Evolutionary conservation across 1,140 invertebrate genomes (phyloP), one percentile per base, ranked within the genome.

Genomic region (Amphibalanus amphitrite): DNA sequence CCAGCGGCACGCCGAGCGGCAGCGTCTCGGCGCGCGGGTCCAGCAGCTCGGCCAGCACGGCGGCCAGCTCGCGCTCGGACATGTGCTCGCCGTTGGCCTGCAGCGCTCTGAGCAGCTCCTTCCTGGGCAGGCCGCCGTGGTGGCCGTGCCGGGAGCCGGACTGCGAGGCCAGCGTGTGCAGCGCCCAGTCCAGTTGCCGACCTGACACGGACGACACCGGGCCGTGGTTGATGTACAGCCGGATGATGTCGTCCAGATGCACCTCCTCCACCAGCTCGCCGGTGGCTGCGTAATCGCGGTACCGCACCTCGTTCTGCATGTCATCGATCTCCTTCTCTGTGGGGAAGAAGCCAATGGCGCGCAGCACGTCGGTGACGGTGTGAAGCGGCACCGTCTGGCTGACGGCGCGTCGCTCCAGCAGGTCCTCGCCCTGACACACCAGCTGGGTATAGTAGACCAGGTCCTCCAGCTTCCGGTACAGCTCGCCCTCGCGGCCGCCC

Each of bases 391-490:
- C 85, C 70, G 79, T 82, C 29, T 85, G 83, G 0, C 82, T 82
- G 13, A 88, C 82, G 25, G 79, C 77, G 71, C 86, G 78, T 69
- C 81, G 81, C 1, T 83, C 81, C 67, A 82, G 84, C 0, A 84
- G 85, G 76, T 87, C 85, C 59, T 88, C 85, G 23, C 86, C 86
- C 78, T 88, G 86, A 74, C 87, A 85, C 71, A 85, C 79, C 28
- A 90, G 87, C 80, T 89, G 86, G 72, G 86, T 84, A 78, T 88
- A 89, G 78, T 89, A 88, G 78, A 90, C 89, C 59, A 88, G 80
- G 75, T 89, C 86, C 72, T 87, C 80, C 70, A 89, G 85, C 78
- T 89, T 87, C 33, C 85, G 82, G 73, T 88, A 86, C 28, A 89
- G 79, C 82, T 85, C 87, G 26, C 87, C 87, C 28, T 80, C 78